A percentile compares a stretch with the other conserved stretches of the same genome.
Conservation (phyloP, 1,140 invertebrate species). For the Neotoxoptera formosana region DNA sequence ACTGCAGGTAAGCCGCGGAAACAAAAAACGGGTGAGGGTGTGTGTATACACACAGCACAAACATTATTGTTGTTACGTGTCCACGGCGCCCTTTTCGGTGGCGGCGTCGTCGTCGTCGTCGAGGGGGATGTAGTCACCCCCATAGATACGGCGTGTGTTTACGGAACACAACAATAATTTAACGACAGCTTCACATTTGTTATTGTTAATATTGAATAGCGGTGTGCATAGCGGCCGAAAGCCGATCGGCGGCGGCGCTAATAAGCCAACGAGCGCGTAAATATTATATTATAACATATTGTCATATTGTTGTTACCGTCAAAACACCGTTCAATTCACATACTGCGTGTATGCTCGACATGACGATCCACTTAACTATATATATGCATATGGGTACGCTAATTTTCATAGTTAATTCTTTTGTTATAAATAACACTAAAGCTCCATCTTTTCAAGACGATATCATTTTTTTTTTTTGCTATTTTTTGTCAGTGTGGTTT, state of each 20-base stretch:
- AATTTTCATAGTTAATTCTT: neutral
- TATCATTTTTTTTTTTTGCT: neutral
- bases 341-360: neutral
- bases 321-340: neutral
- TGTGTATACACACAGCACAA: neutral
- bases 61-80: neutral
- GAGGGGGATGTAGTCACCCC: constrained; percentile 10
- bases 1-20: neutral
- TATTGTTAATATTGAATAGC: neutral
- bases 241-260: constrained; percentile 39
- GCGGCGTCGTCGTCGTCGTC: too few species aligned
- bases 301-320: neutral
- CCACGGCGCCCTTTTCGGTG: neutral
- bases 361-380: neutral
- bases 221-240: neutral
- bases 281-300: too few species aligned
- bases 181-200: constrained; percentile 32
- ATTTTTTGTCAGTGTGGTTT: neutral
- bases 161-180: constrained; percentile 36
- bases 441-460: neutral
- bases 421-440: neutral
- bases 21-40: constrained; percentile 1
- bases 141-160: constrained; percentile 28
- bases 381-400: too few species aligned
- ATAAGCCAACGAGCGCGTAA: neutral